phyloP scores from a whole-genome alignment of 2,888 invertebrate species.

The Rhingia campestris region DNA sequence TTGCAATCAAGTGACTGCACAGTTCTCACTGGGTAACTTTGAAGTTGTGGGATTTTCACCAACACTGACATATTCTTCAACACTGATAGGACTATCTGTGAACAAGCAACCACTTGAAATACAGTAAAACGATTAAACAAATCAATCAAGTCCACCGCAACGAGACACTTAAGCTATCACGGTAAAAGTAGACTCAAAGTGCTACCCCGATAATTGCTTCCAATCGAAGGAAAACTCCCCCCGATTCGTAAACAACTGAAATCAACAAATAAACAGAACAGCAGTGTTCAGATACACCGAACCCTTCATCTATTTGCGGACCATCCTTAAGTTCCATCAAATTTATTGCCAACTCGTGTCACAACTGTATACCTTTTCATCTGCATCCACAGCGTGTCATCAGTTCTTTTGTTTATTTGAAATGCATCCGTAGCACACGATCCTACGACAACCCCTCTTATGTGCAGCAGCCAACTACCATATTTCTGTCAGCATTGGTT shows the following conservation, averaged over 20 bases:
- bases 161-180: too few species aligned
- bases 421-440: constrained; percentile 51
- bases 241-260: background rate
- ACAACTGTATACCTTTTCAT: constrained; percentile 36
- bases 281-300: background rate
- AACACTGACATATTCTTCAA: too few species aligned
- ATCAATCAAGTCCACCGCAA: too few species aligned
- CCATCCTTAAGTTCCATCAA: constrained; percentile 27
- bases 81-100: too few species aligned
- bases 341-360: constrained; percentile 70
- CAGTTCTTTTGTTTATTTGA: constrained; percentile 59
- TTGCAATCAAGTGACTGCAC: too few species aligned
- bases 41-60: too few species aligned
- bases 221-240: background rate
- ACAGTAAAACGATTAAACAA: too few species aligned
- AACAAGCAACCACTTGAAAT: too few species aligned
- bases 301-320: constrained; percentile 20
- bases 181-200: too few species aligned
- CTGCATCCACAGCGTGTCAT: constrained; percentile 40
- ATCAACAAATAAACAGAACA: background rate
- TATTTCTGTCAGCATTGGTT: constrained; percentile 49
- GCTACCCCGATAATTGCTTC: too few species aligned
- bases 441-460: constrained; percentile 23
- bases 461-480: constrained; percentile 12
- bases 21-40: too few species aligned